Conservation (phyloP, 1,140 invertebrate species). For the Tyrophagus putrescentiae region DNA sequence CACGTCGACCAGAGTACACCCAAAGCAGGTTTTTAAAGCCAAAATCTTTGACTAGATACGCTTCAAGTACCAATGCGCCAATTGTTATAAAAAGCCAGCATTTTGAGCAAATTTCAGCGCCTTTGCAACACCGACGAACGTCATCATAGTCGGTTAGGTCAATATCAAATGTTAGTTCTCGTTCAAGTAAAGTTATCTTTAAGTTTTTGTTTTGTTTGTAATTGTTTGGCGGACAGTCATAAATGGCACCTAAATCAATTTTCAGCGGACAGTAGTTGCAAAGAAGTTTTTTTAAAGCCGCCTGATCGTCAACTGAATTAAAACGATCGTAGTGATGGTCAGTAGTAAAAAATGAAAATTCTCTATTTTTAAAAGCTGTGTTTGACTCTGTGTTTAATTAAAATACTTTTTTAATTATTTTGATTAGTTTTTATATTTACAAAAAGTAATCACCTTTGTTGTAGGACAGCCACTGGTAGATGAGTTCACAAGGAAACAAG, state of each 20-base stretch:
- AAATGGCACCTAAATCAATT: slow-evolving; percentile 93
- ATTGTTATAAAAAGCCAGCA: slow-evolving; percentile 96
- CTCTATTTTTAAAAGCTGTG: slow-evolving; percentile 58
- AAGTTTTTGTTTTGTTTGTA: slow-evolving; percentile 11
- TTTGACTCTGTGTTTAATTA: slow-evolving; percentile 42
- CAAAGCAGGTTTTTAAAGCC: slow-evolving; percentile 82
- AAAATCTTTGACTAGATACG: slow-evolving; percentile 76
- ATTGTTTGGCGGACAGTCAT: slow-evolving; percentile 37
- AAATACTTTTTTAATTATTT: slow-evolving; percentile 6
- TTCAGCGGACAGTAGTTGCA: slow-evolving; percentile 65
- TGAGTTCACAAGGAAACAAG: slow-evolving; percentile 68
- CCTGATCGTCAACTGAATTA: slow-evolving; percentile 62
- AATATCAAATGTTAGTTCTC: slow-evolving; percentile 97
- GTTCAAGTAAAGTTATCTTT: slow-evolving; percentile 45
- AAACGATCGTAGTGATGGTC: slow-evolving; percentile 89
- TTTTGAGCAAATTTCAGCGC: slow-evolving; percentile 70
- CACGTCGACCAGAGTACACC: slow-evolving; percentile 90
- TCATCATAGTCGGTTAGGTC: slow-evolving; percentile 99
- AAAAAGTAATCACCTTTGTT: slow-evolving; percentile 45
- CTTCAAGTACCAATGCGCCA: slow-evolving; percentile 77
- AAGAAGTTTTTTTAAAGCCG: slow-evolving; percentile 66
- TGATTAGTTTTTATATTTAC: neutral
- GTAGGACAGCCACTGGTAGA: slow-evolving; percentile 74
- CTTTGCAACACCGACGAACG: slow-evolving; percentile 62
- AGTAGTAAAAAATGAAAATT: slow-evolving; percentile 86